Conservation (phyloP, 2,797 vertebrate genomes). For the Melanotaenia pygmaea region DNA sequence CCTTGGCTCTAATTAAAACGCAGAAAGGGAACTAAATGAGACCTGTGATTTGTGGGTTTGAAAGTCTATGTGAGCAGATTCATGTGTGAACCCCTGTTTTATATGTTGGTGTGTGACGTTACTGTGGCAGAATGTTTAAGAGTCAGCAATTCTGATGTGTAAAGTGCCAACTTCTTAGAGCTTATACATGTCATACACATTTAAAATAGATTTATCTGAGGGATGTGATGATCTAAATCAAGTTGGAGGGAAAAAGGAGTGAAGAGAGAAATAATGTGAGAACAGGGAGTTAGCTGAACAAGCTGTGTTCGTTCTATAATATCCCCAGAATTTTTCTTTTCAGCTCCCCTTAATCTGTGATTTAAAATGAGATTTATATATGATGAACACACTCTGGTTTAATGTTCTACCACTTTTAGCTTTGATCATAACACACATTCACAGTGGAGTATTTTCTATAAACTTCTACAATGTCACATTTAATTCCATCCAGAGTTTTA, state of each 20-base stretch:
- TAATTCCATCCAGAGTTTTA: too few species aligned
- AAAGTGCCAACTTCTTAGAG: slow-evolving; percentile 19
- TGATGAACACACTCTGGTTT: too few species aligned
- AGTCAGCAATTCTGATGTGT: slow-evolving; percentile 30
- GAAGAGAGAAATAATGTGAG: not conserved
- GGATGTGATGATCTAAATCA: slow-evolving; percentile 40
- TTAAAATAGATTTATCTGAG: slow-evolving; percentile 16
- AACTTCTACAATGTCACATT: too few species aligned
- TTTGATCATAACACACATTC: too few species aligned
- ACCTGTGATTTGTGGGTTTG: slow-evolving; percentile 72
- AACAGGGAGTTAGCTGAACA: slow-evolving; percentile 3
- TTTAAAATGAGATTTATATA: too few species aligned
- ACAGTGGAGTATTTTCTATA: too few species aligned
- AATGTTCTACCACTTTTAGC: too few species aligned
- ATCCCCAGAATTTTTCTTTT: too few species aligned
- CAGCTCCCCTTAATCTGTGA: too few species aligned
- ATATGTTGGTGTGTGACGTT: not conserved
- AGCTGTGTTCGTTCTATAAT: not conserved
- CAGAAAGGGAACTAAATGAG: slow-evolving; percentile 77
- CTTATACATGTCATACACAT: slow-evolving; percentile 21
- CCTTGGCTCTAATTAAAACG: slow-evolving; percentile 78
- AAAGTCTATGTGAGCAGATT: slow-evolving; percentile 15
- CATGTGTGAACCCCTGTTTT: slow-evolving; percentile 19
- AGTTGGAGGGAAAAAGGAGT: not conserved
- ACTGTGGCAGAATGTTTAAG: slow-evolving; percentile 20